A percentile compares a stretch with the other conserved stretches of the same genome.
Evolutionary conservation across 1,140 invertebrate genomes (phyloP).

Genomic region (Rhyacophila brunnea): DNA sequence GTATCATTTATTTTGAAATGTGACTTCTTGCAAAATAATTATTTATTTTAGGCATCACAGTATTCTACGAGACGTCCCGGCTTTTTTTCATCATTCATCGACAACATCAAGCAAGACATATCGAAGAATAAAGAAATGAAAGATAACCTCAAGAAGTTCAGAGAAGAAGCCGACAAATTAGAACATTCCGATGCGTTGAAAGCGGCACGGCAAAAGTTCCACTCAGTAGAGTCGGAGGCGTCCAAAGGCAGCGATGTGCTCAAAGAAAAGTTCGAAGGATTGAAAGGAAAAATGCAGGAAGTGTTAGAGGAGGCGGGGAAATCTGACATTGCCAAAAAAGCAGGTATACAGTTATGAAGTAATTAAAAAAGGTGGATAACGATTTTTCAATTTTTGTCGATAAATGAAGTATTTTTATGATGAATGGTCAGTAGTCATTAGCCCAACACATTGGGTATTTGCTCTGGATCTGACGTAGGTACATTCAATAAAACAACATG

Average conservation of each 20-base stretch:
- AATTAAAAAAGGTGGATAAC: too few relatives aligned
- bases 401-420: too few relatives aligned
- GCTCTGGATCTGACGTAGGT: too few relatives aligned
- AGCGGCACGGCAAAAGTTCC: constrained; percentile 88
- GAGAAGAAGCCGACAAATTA: constrained; percentile 95
- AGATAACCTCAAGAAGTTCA: constrained; percentile 93
- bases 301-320: constrained; percentile 88
- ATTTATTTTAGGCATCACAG: constrained; percentile 26
- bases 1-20: too few relatives aligned
- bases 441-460: too few relatives aligned
- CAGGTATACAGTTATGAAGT: constrained; percentile 65
- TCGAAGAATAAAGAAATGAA: constrained; percentile 98
- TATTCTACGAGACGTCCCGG: constrained; percentile 46
- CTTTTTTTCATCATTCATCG: constrained; percentile 87
- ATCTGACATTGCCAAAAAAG: constrained; percentile 93
- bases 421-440: too few relatives aligned
- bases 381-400: too few relatives aligned
- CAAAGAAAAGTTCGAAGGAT: constrained; percentile 79
- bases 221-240: constrained; percentile 84
- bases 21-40: too few relatives aligned
- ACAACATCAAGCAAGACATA: constrained; percentile 93
- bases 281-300: constrained; percentile 83
- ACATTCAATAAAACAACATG: too few relatives aligned
- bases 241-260: constrained; percentile 76
- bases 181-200: constrained; percentile 95